These are phyloP conservation scores for Sebastes jordani DNA, from an alignment of 2,797 vertebrate species.

Conservation along the genomic window DNA sequence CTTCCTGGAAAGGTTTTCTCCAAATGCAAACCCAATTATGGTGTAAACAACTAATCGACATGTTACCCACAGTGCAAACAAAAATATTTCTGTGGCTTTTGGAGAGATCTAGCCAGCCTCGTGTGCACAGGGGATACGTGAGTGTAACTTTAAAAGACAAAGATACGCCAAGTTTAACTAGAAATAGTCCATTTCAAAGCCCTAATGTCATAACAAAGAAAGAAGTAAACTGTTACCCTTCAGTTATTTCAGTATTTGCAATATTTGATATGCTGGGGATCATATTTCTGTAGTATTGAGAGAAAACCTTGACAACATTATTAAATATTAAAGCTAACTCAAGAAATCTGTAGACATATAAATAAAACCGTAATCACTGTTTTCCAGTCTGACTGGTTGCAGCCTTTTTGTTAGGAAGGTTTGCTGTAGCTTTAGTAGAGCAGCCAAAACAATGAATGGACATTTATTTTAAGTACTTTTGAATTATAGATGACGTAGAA, in stretches of 20 bases:
- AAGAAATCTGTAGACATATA: not conserved
- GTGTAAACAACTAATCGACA: not conserved
- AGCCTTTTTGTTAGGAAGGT: not conserved
- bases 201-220: not conserved
- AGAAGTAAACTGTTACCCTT: not conserved
- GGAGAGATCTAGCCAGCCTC: not conserved
- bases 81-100: not conserved
- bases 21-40: slow-evolving; percentile 2
- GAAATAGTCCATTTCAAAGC: not conserved
- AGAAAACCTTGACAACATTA: not conserved
- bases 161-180: not conserved
- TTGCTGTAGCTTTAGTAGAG: not conserved
- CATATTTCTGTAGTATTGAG: not conserved
- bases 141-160: not conserved
- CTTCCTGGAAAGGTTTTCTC: not conserved
- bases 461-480: not conserved
- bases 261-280: not conserved
- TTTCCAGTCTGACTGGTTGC: not conserved
- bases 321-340: not conserved
- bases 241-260: not conserved
- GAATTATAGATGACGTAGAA: not conserved
- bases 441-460: not conserved
- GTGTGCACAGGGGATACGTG: not conserved
- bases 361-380: not conserved
- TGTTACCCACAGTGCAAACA: not conserved